Evolutionary conservation across 2,888 invertebrate species (phyloP).

Genomic region (Xanthia togata): DNA sequence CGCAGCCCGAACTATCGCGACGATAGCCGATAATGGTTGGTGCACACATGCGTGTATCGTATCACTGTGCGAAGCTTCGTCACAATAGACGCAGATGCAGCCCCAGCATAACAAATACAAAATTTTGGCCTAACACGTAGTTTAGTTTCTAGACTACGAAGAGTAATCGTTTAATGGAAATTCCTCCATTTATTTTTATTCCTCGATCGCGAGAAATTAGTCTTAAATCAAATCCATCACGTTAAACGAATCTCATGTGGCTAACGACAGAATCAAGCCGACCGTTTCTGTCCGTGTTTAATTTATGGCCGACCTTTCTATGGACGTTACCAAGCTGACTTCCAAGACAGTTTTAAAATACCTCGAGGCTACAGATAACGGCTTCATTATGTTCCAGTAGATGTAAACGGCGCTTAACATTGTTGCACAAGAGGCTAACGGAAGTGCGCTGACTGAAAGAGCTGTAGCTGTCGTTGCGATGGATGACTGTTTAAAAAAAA

Average conservation of each 20-base stretch:
- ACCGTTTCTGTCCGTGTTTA: slow-evolving; percentile 36
- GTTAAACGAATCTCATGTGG: slow-evolving; percentile 13
- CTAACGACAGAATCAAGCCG: slow-evolving; percentile 13
- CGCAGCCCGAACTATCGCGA: no score
- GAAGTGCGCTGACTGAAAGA: slow-evolving; percentile 61
- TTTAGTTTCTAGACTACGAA: slow-evolving; percentile 5
- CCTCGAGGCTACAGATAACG: slow-evolving; percentile 62
- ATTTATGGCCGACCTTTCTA: slow-evolving; percentile 58
- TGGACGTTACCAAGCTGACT: slow-evolving; percentile 41
- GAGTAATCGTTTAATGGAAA: slow-evolving; percentile 14
- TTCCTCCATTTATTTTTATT: slow-evolving; percentile 5
- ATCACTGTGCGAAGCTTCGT: no score
- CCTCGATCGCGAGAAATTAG: neutral
- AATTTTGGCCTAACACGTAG: slow-evolving; percentile 2
- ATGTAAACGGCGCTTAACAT: slow-evolving; percentile 47
- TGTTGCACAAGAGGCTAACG: slow-evolving; percentile 62
- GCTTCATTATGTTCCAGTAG: slow-evolving; percentile 49
- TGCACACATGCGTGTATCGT: no score
- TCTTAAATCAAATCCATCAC: slow-evolving; percentile 14
- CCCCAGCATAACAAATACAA: neutral
- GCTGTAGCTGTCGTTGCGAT: slow-evolving; percentile 54
- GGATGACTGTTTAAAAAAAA: slow-evolving; percentile 65
- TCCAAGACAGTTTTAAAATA: slow-evolving; percentile 58
- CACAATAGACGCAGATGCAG: no score
- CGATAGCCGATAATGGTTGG: no score